Evolutionary conservation across 2,797 vertebrate genomes (phyloP).

Genomic region (Numenius phaeopus): DNA sequence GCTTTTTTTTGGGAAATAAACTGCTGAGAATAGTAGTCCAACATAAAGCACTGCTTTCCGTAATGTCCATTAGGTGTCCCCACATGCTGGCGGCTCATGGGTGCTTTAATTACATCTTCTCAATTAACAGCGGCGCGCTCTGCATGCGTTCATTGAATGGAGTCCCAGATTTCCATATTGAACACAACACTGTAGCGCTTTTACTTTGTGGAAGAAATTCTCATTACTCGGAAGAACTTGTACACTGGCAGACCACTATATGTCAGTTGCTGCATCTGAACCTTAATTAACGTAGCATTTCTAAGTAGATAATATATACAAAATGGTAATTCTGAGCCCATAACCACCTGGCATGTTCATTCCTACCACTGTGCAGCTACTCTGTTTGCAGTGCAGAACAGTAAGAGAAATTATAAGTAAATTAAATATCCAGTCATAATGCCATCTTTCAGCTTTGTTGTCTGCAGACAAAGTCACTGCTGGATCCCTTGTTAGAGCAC

Average conservation of each 20-base stretch:
- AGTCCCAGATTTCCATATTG: slow-evolving; percentile 35
- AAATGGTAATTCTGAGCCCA: slow-evolving; percentile 46
- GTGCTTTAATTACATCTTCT: slow-evolving; percentile 45
- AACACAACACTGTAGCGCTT: not conserved
- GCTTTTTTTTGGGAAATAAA: not conserved
- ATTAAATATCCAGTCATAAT: slow-evolving; percentile 36
- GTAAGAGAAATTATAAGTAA: slow-evolving; percentile 45
- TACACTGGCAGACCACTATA: not conserved
- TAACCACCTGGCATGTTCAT: slow-evolving; percentile 27
- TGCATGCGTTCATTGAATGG: not conserved
- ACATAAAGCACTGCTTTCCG: not conserved
- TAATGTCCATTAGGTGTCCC: slow-evolving; percentile 51
- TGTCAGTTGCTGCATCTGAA: not conserved
- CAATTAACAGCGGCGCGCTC: not conserved
- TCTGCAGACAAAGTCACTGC: not conserved
- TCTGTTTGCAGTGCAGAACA: slow-evolving; percentile 24
- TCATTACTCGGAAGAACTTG: not conserved
- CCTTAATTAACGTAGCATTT: slow-evolving; percentile 59
- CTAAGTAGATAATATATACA: slow-evolving; percentile 31
- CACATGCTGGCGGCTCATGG: not conserved
- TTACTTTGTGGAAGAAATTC: not conserved
- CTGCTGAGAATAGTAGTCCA: not conserved
- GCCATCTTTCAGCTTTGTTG: slow-evolving; percentile 31
- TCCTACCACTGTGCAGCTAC: slow-evolving; percentile 43
- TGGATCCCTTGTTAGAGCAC: slow-evolving; percentile 34